A percentile compares a stretch with the other conserved stretches of the same genome.
phyloP scores from a whole-genome alignment of 2,113 vertebrate species.

The Vimba vimba region DNA sequence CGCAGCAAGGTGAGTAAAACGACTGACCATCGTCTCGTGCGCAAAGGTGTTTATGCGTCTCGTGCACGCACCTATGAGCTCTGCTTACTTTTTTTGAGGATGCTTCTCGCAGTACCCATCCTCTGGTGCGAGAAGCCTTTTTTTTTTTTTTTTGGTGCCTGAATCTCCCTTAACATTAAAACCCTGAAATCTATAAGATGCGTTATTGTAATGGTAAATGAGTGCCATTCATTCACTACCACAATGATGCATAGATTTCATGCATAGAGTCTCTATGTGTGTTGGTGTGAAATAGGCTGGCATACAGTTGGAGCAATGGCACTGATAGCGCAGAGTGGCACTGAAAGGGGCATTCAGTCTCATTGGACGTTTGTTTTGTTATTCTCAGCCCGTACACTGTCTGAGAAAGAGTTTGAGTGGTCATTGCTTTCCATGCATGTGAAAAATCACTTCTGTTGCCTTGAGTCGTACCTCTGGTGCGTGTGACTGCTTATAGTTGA shows the following conservation, averaged over 20 bases:
- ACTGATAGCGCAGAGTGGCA: conserved; percentile 58
- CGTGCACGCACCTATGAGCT: conserved; percentile 1
- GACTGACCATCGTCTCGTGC: conserved; percentile 54
- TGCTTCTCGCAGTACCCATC: neutral
- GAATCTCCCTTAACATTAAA: neutral
- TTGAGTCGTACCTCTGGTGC: conserved; percentile 7
- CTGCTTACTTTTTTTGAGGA: conserved; percentile 4
- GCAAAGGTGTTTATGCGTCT: conserved; percentile 53
- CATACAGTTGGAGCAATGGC: conserved; percentile 35
- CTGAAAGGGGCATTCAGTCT: conserved; percentile 60
- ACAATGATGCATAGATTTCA: conserved; percentile 12
- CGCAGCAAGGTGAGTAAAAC: conserved; percentile 88
- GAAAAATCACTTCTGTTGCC: conserved; percentile 33
- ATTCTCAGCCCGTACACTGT: conserved; percentile 46
- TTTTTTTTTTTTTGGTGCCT: neutral
- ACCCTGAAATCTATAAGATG: neutral
- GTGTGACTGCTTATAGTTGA: neutral
- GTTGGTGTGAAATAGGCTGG: conserved; percentile 17
- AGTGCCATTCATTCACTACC: neutral
- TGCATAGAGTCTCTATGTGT: conserved; percentile 19
- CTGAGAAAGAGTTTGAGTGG: conserved; percentile 39
- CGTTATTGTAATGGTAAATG: neutral
- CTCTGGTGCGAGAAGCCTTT: neutral
- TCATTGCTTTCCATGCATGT: conserved; percentile 40
- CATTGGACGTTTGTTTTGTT: conserved; percentile 61